These are phyloP conservation scores for Xyliphius kryptos DNA, from an alignment of 2,113 vertebrate species.

Conservation along the genomic window DNA sequence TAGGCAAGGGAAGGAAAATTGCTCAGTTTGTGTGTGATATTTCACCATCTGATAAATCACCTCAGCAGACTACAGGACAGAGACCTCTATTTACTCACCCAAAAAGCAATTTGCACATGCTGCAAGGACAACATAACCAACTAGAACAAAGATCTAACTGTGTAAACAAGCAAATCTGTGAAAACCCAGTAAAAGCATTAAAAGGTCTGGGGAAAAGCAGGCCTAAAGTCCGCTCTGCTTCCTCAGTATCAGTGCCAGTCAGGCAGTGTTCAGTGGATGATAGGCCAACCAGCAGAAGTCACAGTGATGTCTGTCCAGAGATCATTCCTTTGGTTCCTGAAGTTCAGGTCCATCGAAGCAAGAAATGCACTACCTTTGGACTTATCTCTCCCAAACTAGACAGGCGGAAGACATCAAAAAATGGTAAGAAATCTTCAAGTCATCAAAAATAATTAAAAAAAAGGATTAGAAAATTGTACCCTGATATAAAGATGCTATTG, in stretches of 20 bases:
- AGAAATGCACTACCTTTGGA: conserved; percentile 53
- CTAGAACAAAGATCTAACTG: background rate
- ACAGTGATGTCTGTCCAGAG: conserved; percentile 61
- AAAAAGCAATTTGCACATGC: conserved; percentile 11
- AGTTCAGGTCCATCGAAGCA: conserved; percentile 58
- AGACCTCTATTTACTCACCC: conserved; percentile 14
- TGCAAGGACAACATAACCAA: conserved; percentile 16
- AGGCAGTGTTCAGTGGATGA: conserved; percentile 68
- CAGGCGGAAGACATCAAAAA: conserved; percentile 55
- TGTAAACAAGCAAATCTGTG: conserved; percentile 11
- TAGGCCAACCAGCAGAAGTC: conserved; percentile 49
- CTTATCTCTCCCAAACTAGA: conserved; percentile 62
- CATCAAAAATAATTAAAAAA: too few relatives aligned
- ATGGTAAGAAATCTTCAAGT: too few relatives aligned
- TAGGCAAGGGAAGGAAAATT: conserved; percentile 3
- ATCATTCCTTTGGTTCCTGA: conserved; percentile 45
- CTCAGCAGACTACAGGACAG: conserved; percentile 11
- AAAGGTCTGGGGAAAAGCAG: conserved; percentile 56
- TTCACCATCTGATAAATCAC: conserved; percentile 1
- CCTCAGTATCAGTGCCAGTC: conserved; percentile 59
- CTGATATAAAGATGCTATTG: too few relatives aligned
- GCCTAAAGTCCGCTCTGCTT: conserved; percentile 56
- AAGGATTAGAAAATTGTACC: too few relatives aligned
- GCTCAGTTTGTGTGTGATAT: conserved; percentile 7
- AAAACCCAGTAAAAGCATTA: conserved; percentile 20